These are phyloP conservation scores for Propithecus deckenii DNA, from an alignment of 2,797 vertebrate species.

Conservation along the genomic window DNA sequence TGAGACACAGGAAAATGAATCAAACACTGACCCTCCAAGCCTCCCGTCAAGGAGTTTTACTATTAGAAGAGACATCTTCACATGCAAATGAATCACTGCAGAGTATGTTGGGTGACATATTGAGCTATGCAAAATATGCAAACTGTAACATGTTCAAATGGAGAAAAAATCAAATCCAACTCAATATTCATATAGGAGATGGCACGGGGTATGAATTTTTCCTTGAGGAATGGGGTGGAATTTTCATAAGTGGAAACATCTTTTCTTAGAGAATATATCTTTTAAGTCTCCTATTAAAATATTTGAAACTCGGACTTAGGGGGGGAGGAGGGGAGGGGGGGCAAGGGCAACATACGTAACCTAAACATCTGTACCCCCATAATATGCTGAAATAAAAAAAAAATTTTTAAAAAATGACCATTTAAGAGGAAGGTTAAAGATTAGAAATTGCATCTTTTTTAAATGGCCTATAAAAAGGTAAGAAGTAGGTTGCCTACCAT, in stretches of 20 bases:
- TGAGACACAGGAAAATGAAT: neutral
- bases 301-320: too few species aligned
- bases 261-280: conserved; percentile 28
- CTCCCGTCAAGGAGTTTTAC: neutral
- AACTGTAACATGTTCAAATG: neutral
- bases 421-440: neutral
- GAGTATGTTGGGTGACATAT: neutral
- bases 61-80: neutral
- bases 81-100: neutral
- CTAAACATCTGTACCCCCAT: too few species aligned
- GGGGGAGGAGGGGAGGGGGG: too few species aligned
- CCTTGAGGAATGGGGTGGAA: neutral
- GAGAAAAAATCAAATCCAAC: neutral
- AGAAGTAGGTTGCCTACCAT: neutral
- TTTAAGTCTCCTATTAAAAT: neutral
- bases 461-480: neutral
- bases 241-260: neutral
- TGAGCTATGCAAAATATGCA: neutral
- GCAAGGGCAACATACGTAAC: too few species aligned
- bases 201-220: neutral
- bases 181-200: neutral
- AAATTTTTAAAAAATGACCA: neutral
- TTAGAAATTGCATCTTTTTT: neutral
- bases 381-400: too few species aligned
- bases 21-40: too few species aligned